Evolutionary conservation across 2,888 invertebrate species (phyloP).

Genomic region (Cerastoderma edule): DNA sequence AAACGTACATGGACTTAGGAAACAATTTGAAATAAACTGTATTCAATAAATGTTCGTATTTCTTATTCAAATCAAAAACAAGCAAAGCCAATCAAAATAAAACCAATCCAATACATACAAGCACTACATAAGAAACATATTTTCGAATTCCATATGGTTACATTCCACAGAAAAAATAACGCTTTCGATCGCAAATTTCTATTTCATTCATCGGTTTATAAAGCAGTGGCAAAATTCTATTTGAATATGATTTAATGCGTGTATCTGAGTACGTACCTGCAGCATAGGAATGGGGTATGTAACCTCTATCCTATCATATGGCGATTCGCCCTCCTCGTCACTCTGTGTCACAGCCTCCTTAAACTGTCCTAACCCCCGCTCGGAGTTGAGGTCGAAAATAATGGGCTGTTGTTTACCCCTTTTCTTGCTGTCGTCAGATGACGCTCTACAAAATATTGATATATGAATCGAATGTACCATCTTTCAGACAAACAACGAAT

Average conservation of each 20-base stretch:
- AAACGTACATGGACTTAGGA: no score
- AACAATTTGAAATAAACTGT: no score
- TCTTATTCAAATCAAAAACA: no score
- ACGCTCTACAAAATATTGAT: neutral
- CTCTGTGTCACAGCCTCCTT: constrained; percentile 39
- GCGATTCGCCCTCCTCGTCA: constrained; percentile 68
- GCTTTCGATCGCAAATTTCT: no score
- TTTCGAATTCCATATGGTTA: no score
- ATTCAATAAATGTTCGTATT: no score
- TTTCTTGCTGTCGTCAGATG: constrained; percentile 36
- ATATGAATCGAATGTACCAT: neutral
- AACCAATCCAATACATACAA: no score
- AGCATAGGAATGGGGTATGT: constrained; percentile 74
- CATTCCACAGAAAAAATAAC: no score
- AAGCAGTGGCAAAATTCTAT: neutral
- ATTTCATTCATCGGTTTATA: neutral
- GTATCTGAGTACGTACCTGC: constrained; percentile 57
- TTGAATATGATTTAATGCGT: neutral
- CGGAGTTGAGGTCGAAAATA: constrained; percentile 53
- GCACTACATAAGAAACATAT: no score
- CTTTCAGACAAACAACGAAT: no score
- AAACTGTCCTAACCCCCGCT: constrained; percentile 42
- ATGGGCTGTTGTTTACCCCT: constrained; percentile 33
- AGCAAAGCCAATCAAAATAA: no score
- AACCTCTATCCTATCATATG: constrained; percentile 70